Evolutionary conservation across 2,797 vertebrate species (phyloP), one percentile per base, ranked within the genome.

Genomic region (Phrynocephalus forsythii): DNA sequence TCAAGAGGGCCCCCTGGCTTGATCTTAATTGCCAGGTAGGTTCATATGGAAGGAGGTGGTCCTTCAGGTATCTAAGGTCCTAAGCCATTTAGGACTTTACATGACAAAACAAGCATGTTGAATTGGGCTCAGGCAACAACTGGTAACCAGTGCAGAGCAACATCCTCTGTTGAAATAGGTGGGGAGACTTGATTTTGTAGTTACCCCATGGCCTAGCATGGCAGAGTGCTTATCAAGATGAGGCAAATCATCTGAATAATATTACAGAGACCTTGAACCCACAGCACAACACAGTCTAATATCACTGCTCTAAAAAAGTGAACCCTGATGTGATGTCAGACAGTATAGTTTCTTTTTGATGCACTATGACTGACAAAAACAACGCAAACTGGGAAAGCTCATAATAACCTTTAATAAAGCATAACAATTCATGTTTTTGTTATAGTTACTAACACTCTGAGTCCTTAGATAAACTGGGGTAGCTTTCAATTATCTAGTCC

Each of bases 401-500:
- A 15, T 1, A 50, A 15, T 1, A 50, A 52, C 28, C 15, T 24
- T 67, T 30, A 68, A 85, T 78, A 33, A 77, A 50, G n/a, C 3
- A 52, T 9, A n/a, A 38, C 26, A 13, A 10, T 7, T 67, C 38
- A 10, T 76, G 50, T 50, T 30, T 52, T 50, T 9, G n/a, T 26
- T 28, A 30, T 78, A 50, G 6, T 33, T n/a, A 30, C 28, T 52
- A 13, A 72, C 18, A n/a, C 1, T 83, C 28, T 38, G 71, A 75
- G 44, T 75, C 6, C 82, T 85, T 50, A 6, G 86, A 82, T 60
- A 60, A 87, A 76, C 67, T 66, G 66, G 44, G 2, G 24, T 92
- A 90, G 87, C 15, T 82, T 38, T 68, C 48, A 48, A 16, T 16
- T 63, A 16, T 63, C 60, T 16, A 63, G 52, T 56, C 52, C 52